Percentiles rank a stretch among this genome's conserved stretches.
These are phyloP conservation scores for Schrankia costaestrigalis DNA, from an alignment of 2,888 invertebrate genomes.

Conservation along the genomic window DNA sequence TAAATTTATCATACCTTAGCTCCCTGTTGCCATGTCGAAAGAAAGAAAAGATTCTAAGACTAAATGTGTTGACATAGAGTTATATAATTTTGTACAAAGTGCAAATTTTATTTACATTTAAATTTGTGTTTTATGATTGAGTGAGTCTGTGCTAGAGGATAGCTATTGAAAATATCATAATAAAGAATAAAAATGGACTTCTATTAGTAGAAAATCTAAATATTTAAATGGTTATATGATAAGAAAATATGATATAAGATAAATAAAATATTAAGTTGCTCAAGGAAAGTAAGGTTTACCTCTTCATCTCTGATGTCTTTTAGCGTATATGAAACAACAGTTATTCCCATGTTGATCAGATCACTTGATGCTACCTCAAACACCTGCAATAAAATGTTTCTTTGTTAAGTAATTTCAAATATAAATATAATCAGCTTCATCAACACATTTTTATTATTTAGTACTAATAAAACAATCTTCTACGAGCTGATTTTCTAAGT, in stretches of 20 bases:
- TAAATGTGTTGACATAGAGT: conserved; percentile 26
- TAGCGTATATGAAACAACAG: conserved; percentile 95
- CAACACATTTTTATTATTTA: too few species aligned
- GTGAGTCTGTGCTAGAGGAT: neutral
- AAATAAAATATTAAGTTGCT: neutral
- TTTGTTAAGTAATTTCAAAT: too few species aligned
- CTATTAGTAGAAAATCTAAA: neutral
- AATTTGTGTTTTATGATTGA: neutral
- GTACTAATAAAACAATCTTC: too few species aligned
- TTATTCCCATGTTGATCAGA: conserved; percentile 97
- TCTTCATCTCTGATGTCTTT: conserved; percentile 97
- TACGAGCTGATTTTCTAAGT: too few species aligned
- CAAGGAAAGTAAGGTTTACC: conserved; percentile 75
- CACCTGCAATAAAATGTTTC: conserved; percentile 82
- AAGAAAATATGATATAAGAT: neutral
- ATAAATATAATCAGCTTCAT: too few species aligned
- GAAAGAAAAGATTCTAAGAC: conserved; percentile 42
- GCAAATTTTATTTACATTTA: neutral
- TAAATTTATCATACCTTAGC: conserved; percentile 66
- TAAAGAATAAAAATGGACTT: neutral
- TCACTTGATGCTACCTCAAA: conserved; percentile 97
- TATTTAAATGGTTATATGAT: neutral
- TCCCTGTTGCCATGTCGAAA: conserved; percentile 63
- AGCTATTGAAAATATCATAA: neutral
- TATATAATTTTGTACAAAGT: conserved; percentile 7